A percentile compares a stretch with the other conserved stretches of the same genome.
Evolutionary conservation across 2,113 vertebrate species (phyloP).

Genomic region (Podiceps cristatus): DNA sequence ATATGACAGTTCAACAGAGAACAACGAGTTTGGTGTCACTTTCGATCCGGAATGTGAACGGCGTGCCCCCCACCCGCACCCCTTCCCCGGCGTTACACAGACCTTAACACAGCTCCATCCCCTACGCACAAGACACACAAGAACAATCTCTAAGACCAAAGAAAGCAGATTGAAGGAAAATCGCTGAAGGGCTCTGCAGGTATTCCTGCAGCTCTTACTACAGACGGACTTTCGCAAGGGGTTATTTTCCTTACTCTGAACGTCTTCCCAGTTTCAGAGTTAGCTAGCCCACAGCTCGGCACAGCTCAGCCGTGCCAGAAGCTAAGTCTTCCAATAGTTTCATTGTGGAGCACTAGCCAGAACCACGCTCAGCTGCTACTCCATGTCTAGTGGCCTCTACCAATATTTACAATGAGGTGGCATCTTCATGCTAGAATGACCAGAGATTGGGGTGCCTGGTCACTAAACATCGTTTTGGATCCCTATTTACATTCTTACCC

Average conservation of each 20-base stretch:
- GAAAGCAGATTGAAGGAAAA: not conserved
- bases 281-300: not conserved
- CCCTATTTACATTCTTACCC: slow-evolving; percentile 3
- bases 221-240: not conserved
- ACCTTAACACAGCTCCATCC: slow-evolving; percentile 16
- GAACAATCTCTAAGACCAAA: slow-evolving; percentile 37
- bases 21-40: not conserved
- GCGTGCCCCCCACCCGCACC: not conserved
- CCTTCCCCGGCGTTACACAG: not conserved
- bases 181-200: not conserved
- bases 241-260: not conserved
- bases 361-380: not conserved
- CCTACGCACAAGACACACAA: slow-evolving; percentile 59
- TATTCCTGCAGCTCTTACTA: not conserved
- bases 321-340: not conserved
- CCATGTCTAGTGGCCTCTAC: not conserved
- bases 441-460: not conserved
- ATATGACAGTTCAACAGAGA: not conserved
- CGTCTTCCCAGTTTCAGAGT: not conserved
- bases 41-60: not conserved
- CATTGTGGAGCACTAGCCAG: not conserved
- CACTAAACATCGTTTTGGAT: not conserved
- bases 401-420: slow-evolving; percentile 31
- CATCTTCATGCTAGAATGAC: not conserved
- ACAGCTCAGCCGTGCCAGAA: not conserved